Base-by-base conservation (phyloP, 2,797 vertebrate species). In the Serranus cabrilla region DNA sequence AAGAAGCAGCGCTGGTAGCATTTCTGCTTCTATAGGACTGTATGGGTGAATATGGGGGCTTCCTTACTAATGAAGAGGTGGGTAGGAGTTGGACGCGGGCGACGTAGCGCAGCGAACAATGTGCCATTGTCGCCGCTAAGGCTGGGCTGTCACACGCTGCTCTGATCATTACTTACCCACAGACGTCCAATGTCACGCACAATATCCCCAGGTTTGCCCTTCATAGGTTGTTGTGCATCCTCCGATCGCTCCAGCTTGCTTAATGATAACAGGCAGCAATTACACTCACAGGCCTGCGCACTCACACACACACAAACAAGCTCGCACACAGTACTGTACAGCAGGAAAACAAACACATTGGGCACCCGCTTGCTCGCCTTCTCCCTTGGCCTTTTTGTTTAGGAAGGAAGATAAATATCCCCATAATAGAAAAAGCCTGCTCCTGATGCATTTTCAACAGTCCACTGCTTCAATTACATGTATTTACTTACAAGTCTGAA, bases 401-500 rank as follows among this genome's bases (percentile, higher is more conserved):
- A 87, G 87, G 81, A 90, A 83, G 82, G 86, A 93, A 94, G 92
- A 95, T 94, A 92, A 94, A 95, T 95, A 91, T 92, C 87, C 89
- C 62, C 71, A 74, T 93, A 91, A 93, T 84, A 87, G 89, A 93
- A 91, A 92, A 87, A 83, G 75, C 76, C 80, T 80, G 81, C 86
- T 91, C 85, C 83, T 93, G 90, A 94, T 92, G 89, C 89, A 91
- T 93, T 94, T 92, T 93, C 91, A 93, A 91, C 93, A 94, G 91
- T 93, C 91, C 92, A 84, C 89, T 90, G 94, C 93, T 91, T 92
- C 89, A 91, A 88, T 94, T 94, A 92, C 91, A 92, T 76, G 87
- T 93, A 94, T 95, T 94, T 94, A 94, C 93, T 92, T 91, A 94
- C 92, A 91, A 90, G 90, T 93, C 86, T 81, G 89, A 86, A 94